These are phyloP conservation scores for Carassius auratus DNA, from an alignment of 2,113 vertebrate species.

Conservation along the genomic window DNA sequence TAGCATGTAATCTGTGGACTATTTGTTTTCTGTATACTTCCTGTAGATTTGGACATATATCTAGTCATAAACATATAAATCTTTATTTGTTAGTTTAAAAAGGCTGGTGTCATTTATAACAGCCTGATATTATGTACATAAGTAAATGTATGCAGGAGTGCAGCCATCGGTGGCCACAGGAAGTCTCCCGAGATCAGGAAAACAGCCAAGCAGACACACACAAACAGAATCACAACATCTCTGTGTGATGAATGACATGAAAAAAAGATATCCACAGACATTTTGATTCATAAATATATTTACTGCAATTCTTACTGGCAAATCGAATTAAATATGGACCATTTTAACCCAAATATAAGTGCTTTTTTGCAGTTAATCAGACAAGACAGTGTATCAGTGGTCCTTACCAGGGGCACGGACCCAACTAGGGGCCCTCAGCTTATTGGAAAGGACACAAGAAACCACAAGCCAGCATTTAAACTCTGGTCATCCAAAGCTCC, in stretches of 20 bases:
- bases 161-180: conserved; percentile 16
- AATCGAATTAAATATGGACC: too few species aligned
- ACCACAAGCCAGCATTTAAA: too few species aligned
- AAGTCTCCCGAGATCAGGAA: conserved; percentile 13
- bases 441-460: too few species aligned
- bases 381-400: too few species aligned
- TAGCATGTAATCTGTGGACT: not conserved
- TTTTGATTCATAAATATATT: not conserved
- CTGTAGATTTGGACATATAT: not conserved
- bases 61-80: conserved; percentile 2
- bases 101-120: conserved; percentile 20
- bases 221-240: not conserved
- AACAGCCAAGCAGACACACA: not conserved
- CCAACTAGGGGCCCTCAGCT: too few species aligned
- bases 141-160: conserved; percentile 27
- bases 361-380: too few species aligned
- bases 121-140: conserved; percentile 11
- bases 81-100: conserved; percentile 12
- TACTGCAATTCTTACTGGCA: too few species aligned
- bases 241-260: not conserved
- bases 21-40: not conserved
- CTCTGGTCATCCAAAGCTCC: too few species aligned
- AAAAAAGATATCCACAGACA: not conserved
- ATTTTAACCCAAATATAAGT: too few species aligned
- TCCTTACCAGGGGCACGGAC: too few species aligned